Percentiles rank a stretch among this genome's conserved stretches.
Conservation (phyloP, 2,888 invertebrate genomes). For the Eristalinus sepulchralis region DNA sequence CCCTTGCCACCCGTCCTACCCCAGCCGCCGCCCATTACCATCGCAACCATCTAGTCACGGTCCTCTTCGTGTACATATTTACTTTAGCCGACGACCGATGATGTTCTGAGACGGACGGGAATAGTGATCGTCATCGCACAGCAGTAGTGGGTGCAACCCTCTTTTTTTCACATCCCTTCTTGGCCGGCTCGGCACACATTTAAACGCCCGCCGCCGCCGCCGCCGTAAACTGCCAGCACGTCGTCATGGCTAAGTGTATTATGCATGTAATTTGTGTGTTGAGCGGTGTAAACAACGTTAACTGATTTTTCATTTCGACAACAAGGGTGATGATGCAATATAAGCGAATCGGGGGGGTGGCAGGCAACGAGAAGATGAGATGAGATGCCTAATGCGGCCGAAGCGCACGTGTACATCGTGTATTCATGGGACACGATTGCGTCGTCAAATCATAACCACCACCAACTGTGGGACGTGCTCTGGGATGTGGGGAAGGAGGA, state of each 20-base stretch:
- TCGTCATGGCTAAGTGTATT: slow-evolving; percentile 61
- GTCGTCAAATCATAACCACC: slow-evolving; percentile 66
- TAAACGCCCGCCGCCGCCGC: not conserved
- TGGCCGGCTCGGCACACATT: slow-evolving; percentile 23
- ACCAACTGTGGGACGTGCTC: slow-evolving; percentile 32
- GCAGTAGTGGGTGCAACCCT: slow-evolving; percentile 60
- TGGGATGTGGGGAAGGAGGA: not conserved
- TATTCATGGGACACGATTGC: slow-evolving; percentile 63
- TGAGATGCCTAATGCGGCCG: slow-evolving; percentile 24
- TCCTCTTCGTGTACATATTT: slow-evolving; percentile 55
- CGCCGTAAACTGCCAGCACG: slow-evolving; percentile 7
- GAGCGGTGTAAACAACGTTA: slow-evolving; percentile 69
- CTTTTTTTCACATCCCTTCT: slow-evolving; percentile 31
- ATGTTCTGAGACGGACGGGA: slow-evolving; percentile 29
- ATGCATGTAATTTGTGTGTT: slow-evolving; percentile 71
- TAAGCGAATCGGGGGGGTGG: not conserved
- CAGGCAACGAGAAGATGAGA: slow-evolving; percentile 6
- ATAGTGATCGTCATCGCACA: slow-evolving; percentile 53
- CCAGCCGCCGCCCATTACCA: not conserved
- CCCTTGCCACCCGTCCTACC: not conserved
- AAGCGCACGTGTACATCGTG: slow-evolving; percentile 49
- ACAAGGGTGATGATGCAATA: slow-evolving; percentile 69
- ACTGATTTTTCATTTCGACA: slow-evolving; percentile 70
- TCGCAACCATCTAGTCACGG: not conserved
- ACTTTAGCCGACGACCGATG: slow-evolving; percentile 27